A percentile compares a stretch with the other conserved stretches of the same genome.
phyloP scores from a whole-genome alignment of 1,140 invertebrate species.

The Ips typographus region DNA sequence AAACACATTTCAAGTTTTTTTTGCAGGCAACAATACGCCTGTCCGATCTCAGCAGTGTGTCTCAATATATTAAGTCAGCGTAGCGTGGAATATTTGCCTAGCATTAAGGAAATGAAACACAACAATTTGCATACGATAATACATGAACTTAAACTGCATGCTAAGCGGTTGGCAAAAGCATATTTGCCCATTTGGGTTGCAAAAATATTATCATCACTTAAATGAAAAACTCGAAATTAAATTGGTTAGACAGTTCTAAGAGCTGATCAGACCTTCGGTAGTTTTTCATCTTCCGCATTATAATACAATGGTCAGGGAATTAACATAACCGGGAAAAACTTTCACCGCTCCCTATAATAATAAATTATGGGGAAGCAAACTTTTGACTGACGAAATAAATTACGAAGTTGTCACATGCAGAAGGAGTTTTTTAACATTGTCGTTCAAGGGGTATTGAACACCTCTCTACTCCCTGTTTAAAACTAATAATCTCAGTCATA shows the following conservation, averaged over 20 bases:
- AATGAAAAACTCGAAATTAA: no score
- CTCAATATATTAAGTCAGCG: neutral
- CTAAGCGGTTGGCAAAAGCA: neutral
- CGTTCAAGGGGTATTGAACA: no score
- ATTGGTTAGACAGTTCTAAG: no score
- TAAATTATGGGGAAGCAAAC: slow-evolving; percentile 31
- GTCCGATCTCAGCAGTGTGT: neutral
- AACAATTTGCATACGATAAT: slow-evolving; percentile 16
- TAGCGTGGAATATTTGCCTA: slow-evolving; percentile 13
- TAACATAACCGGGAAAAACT: slow-evolving; percentile 33
- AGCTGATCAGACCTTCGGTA: no score
- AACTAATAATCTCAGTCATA: no score
- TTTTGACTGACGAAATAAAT: slow-evolving; percentile 37
- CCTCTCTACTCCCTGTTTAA: no score
- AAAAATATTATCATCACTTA: no score
- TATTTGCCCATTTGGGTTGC: neutral
- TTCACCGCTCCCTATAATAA: slow-evolving; percentile 21
- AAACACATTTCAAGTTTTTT: no score
- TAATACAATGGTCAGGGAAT: slow-evolving; percentile 28
- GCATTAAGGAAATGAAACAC: slow-evolving; percentile 10
- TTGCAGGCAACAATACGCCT: neutral
- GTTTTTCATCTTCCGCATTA: slow-evolving; percentile 19
- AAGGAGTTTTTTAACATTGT: slow-evolving; percentile 25
- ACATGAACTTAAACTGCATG: slow-evolving; percentile 8
- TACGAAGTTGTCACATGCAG: slow-evolving; percentile 34